Evolutionary conservation across 1,140 invertebrate species (phyloP).

Genomic region (Onthophagus taurus): DNA sequence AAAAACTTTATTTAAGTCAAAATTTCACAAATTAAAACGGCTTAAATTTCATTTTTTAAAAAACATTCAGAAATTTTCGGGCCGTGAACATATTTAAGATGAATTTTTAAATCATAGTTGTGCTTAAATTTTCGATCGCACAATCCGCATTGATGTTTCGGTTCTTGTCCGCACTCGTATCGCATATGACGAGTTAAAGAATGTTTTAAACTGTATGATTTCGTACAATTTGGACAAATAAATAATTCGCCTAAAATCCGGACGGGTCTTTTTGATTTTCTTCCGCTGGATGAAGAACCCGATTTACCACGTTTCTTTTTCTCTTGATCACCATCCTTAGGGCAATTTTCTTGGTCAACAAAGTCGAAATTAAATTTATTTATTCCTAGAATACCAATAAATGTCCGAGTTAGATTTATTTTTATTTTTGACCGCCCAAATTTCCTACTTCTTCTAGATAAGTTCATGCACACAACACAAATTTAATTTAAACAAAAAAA

Average conservation of each 20-base stretch:
- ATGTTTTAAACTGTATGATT: conserved; percentile 37
- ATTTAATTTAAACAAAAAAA: not conserved
- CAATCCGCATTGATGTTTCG: conserved; percentile 36
- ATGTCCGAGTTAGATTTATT: not conserved
- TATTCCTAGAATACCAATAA: not conserved
- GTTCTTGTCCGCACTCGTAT: conserved; percentile 56
- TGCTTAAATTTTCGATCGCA: conserved; percentile 33
- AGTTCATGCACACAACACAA: not conserved
- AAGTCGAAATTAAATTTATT: not conserved
- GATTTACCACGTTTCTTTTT: conserved; percentile 7
- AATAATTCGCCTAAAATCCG: conserved; percentile 21
- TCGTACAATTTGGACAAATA: conserved; percentile 33
- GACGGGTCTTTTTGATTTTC: no score
- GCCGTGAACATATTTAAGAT: conserved; percentile 27
- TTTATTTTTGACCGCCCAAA: not conserved
- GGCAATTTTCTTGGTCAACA: not conserved
- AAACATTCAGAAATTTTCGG: conserved; percentile 8
- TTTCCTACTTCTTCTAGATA: not conserved
- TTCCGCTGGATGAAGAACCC: no score
- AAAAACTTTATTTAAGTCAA: conserved; percentile 5
- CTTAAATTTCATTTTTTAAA: not conserved
- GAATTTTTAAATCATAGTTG: conserved; percentile 35
- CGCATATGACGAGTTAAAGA: conserved; percentile 53
- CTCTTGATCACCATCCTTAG: no score
- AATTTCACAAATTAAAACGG: not conserved